phyloP scores from a whole-genome alignment of 2,797 vertebrate species.

The Mionectes olivaceus region DNA sequence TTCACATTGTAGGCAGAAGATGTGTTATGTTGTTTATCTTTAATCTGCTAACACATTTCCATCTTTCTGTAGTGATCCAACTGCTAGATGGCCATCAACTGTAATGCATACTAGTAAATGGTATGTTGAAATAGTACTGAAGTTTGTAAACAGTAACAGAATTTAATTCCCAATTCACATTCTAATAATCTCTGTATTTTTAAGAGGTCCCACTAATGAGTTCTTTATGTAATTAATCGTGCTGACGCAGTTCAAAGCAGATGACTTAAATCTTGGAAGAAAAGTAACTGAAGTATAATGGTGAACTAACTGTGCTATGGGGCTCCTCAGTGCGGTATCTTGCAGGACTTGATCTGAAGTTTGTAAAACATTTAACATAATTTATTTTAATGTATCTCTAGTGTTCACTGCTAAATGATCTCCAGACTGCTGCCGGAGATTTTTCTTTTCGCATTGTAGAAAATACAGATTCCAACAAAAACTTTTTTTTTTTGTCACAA shows the following conservation, averaged over 20 bases:
- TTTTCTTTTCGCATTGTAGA: neutral
- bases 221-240: constrained; percentile 38
- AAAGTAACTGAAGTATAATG: neutral
- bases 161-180: constrained; percentile 19
- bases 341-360: neutral
- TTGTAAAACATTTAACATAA: neutral
- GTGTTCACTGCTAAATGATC: neutral
- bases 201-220: neutral
- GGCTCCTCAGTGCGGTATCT: neutral
- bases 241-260: neutral
- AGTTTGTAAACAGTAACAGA: constrained; percentile 7
- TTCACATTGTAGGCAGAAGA: neutral
- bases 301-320: neutral
- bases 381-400: neutral
- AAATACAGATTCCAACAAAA: neutral
- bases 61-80: neutral
- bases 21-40: neutral
- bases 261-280: neutral
- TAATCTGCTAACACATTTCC: neutral
- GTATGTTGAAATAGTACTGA: neutral
- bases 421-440: neutral
- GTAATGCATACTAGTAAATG: neutral
- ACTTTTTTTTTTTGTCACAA: neutral
- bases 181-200: constrained; percentile 22
- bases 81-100: neutral